Percentiles rank a stretch among this genome's conserved stretches.
Conservation (phyloP, 2,113 vertebrate species). For the Psilopogon haemacephalus region DNA sequence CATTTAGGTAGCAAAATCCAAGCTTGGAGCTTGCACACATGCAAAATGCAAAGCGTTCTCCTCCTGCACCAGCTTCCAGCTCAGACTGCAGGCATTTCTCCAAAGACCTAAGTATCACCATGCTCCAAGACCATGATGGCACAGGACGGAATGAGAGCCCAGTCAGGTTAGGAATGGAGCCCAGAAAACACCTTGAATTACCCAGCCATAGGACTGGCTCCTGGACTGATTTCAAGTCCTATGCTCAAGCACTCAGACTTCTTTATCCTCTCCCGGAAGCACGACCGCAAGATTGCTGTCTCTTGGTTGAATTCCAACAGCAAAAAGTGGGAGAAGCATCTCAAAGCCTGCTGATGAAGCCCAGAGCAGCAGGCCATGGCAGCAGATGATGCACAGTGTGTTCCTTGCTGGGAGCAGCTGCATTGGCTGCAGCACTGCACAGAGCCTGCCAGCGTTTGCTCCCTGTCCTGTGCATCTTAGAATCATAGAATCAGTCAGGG, state of each 20-base stretch:
- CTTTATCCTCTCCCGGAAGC: not conserved
- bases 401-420: not conserved
- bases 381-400: not conserved
- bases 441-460: not conserved
- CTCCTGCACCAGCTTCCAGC: not conserved
- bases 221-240: not conserved
- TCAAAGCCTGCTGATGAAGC: not conserved
- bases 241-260: not conserved
- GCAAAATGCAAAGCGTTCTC: not conserved
- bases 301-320: not conserved
- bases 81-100: not conserved
- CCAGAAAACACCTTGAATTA: not conserved
- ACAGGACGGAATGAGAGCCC: not conserved
- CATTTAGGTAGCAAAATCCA: not conserved
- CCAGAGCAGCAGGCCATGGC: not conserved
- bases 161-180: fast-evolving
- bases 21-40: not conserved
- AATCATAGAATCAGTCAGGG: no score
- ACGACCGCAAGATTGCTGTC: not conserved
- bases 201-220: not conserved
- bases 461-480: not conserved
- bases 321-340: not conserved
- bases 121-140: not conserved
- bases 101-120: not conserved
- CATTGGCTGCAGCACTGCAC: not conserved